Base-by-base conservation (phyloP, 2,888 invertebrate species). In the Sabellastarte sp. region DNA sequence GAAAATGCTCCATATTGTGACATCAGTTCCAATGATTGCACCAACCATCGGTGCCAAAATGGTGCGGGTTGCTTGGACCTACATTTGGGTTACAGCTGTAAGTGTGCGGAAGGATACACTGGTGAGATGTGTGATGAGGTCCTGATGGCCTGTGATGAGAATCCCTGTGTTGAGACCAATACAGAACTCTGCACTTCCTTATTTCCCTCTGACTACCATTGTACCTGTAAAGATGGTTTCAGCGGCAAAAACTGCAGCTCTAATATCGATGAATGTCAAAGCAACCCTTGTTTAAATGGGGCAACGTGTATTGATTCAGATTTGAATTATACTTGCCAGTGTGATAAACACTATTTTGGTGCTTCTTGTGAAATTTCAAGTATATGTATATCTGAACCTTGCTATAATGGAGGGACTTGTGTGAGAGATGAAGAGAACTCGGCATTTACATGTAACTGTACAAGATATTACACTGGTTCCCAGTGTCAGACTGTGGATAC, bases 391-490 rank as follows among this genome's bases (percentile, higher is more conserved):
- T 74, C 77, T 5, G 32, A 59, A 15, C 78, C 78, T 3, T 81
- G 81, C 65, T 74, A 67, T 57, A 80, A 81, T 71, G 74, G 74
- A 4, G 80, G 77, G 0, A 72, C 66, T 3, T 81, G 81, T 63
- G 20, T 67, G 15, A 52, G 68, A 10, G 57, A 64, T 41, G 60
- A 58, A 10, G 65, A 74, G 59, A 73, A 76, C 57, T 60, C 62
- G 1, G 62, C 67, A 50, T 81, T 66, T 63, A 60, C 65, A 1
- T 81, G 81, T 63, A 15, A 53, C 3, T 81, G 81, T 69, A 31
- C 70, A 1, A 57, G 65, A 20, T 66, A 67, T n/a, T 79, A 75
- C 59, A 66, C 63, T 1, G 79, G 80, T 1, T 59, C 60, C 3
- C 71, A 76, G 60, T 80, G 80, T 70, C 73, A 79, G 65, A 71